Evolutionary conservation across 1,140 invertebrate species (phyloP).

Genomic region (Chironomus striatipennis): DNA sequence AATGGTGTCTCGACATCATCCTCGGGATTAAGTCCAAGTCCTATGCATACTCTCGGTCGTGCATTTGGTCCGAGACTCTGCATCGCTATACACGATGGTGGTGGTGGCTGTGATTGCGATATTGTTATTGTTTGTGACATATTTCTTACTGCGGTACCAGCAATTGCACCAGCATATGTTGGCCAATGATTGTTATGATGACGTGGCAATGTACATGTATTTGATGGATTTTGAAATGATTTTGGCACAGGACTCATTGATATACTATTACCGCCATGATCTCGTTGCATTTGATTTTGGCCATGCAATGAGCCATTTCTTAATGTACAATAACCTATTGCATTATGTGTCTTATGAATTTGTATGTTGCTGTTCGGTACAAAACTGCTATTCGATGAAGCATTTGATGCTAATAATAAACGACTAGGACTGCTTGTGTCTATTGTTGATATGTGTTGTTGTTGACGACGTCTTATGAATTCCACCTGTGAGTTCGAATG

Average conservation of each 20-base stretch:
- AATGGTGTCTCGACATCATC: conserved; percentile 46
- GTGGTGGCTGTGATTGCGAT: conserved; percentile 29
- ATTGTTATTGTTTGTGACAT: conserved; percentile 30
- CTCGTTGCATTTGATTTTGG: conserved; percentile 38
- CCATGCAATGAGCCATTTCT: conserved; percentile 52
- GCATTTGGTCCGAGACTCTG: conserved; percentile 35
- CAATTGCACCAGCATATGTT: conserved; percentile 35
- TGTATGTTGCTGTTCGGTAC: conserved; percentile 32
- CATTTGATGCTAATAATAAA: conserved; percentile 45
- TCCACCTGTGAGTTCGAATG: conserved; percentile 40
- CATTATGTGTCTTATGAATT: conserved; percentile 42
- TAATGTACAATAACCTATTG: conserved; percentile 58
- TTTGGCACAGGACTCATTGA: conserved; percentile 37
- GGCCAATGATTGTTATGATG: conserved; percentile 41
- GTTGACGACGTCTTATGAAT: conserved; percentile 55
- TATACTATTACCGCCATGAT: conserved; percentile 30
- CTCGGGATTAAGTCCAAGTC: conserved; percentile 32
- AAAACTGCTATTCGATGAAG: conserved; percentile 37
- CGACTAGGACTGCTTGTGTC: conserved; percentile 55
- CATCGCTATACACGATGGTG: conserved; percentile 33
- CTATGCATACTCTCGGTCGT: conserved; percentile 31
- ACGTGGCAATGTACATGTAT: conserved; percentile 41
- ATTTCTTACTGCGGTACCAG: conserved; percentile 31
- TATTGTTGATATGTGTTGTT: conserved; percentile 66
- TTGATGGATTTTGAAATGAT: conserved; percentile 31